These are phyloP conservation scores for Spongilla lacustris DNA, from an alignment of 37 sponge, comb jelly and placozoan species.

Conservation along the genomic window DNA sequence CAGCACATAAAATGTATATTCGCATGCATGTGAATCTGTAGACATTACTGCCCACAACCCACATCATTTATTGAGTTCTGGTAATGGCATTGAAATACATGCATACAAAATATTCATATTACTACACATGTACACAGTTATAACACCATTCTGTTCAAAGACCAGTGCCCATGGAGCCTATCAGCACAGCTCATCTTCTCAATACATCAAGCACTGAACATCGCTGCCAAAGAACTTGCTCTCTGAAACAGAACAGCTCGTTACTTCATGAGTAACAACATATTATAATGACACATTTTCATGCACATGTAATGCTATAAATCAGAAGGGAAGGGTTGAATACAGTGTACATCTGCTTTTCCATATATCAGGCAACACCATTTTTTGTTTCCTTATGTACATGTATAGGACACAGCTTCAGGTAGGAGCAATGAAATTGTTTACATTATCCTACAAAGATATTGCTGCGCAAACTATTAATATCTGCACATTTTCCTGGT, in stretches of 20 bases:
- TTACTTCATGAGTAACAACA: slow-evolving; percentile 1
- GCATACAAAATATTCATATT: neutral
- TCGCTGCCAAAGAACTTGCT: neutral
- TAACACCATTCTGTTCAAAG: neutral
- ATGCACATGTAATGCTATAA: slow-evolving; percentile 1
- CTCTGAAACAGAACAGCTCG: neutral
- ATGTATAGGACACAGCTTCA: neutral
- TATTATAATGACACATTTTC: slow-evolving; percentile 1
- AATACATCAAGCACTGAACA: slow-evolving; percentile 1
- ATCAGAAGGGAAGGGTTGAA: neutral
- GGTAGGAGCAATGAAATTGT: too few species aligned
- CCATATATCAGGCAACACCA: slow-evolving; percentile 1
- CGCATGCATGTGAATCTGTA: neutral
- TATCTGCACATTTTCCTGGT: too few species aligned
- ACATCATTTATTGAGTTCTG: neutral
- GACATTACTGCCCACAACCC: neutral
- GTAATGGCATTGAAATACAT: neutral
- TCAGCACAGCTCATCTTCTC: slow-evolving; percentile 1
- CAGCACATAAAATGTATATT: neutral
- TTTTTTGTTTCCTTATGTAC: neutral
- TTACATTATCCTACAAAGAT: too few species aligned
- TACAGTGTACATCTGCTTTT: slow-evolving; percentile 1
- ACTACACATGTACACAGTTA: slow-evolving; percentile 1
- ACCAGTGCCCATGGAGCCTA: neutral
- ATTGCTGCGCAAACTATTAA: too few species aligned